A percentile compares a stretch with the other conserved stretches of the same genome.
These are phyloP conservation scores for Pachliopta kotzebuea DNA, from an alignment of 2,888 invertebrate species.

Conservation along the genomic window DNA sequence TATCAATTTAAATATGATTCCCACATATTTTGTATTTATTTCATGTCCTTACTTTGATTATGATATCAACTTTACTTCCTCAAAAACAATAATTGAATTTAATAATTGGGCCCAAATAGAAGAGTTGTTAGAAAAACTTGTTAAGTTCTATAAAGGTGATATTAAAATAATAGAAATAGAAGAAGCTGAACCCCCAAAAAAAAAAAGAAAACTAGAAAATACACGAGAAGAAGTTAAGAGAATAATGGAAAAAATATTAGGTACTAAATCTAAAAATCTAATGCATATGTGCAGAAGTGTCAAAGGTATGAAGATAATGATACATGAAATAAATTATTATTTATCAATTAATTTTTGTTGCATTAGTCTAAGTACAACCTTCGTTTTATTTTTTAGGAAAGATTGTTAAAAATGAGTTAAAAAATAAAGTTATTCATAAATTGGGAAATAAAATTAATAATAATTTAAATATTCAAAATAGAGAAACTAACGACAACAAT, in stretches of 20 bases:
- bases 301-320: slow-evolving; percentile 52
- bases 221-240: slow-evolving; percentile 60
- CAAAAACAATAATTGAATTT: slow-evolving; percentile 78
- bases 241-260: slow-evolving; percentile 64
- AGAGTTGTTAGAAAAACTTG: slow-evolving; percentile 54
- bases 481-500: neutral
- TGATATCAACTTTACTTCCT: slow-evolving; percentile 69
- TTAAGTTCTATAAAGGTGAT: slow-evolving; percentile 55
- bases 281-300: slow-evolving; percentile 62
- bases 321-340: neutral
- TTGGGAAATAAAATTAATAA: slow-evolving; percentile 12
- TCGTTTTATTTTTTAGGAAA: slow-evolving; percentile 46
- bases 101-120: slow-evolving; percentile 70
- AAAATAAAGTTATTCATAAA: slow-evolving; percentile 33
- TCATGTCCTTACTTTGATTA: slow-evolving; percentile 78
- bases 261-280: slow-evolving; percentile 51
- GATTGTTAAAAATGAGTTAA: slow-evolving; percentile 48
- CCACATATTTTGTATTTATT: slow-evolving; percentile 79
- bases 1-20: slow-evolving; percentile 38
- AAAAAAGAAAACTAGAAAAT: slow-evolving; percentile 32
- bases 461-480: slow-evolving; percentile 13
- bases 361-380: neutral
- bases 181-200: slow-evolving; percentile 32
- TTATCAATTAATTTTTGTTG: neutral
- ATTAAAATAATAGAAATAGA: slow-evolving; percentile 42